phyloP scores from a whole-genome alignment of 2,888 invertebrate genomes.

The Tiliacea citrago region DNA sequence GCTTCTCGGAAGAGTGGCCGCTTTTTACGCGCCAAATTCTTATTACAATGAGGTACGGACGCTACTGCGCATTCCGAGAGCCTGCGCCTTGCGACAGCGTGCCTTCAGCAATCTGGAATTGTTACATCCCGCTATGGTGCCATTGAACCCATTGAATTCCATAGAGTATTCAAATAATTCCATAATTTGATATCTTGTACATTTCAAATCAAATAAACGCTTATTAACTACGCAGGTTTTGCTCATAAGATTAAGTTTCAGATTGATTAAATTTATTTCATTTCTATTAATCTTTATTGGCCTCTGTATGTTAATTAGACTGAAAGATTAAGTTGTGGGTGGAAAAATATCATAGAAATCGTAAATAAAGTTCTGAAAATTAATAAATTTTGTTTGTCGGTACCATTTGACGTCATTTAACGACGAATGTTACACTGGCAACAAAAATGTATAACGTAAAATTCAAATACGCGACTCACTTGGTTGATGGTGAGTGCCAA shows the following conservation, averaged over 20 bases:
- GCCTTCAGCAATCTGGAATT: constrained; percentile 72
- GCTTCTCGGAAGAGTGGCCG: constrained; percentile 75
- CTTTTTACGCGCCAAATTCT: constrained; percentile 79
- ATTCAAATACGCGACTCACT: constrained; percentile 24
- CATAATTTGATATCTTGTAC: constrained; percentile 26
- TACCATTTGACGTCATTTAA: not conserved
- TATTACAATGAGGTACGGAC: constrained; percentile 73
- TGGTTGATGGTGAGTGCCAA: constrained; percentile 71
- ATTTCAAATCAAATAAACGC: constrained; percentile 11
- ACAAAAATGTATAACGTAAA: not conserved
- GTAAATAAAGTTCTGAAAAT: not conserved
- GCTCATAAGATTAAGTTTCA: not conserved
- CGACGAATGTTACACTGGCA: not conserved
- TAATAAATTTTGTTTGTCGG: constrained; percentile 1
- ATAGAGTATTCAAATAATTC: constrained; percentile 43
- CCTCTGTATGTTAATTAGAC: not conserved
- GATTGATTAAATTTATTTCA: not conserved
- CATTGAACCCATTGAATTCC: constrained; percentile 68
- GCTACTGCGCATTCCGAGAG: constrained; percentile 68
- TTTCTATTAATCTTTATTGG: not conserved
- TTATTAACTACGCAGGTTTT: constrained; percentile 3
- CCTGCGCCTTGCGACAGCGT: constrained; percentile 60
- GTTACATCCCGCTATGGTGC: constrained; percentile 66
- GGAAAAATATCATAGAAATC: not conserved
- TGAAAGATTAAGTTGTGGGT: not conserved